Base-by-base conservation (phyloP, 1,140 invertebrate genomes). In the Limonius californicus region DNA sequence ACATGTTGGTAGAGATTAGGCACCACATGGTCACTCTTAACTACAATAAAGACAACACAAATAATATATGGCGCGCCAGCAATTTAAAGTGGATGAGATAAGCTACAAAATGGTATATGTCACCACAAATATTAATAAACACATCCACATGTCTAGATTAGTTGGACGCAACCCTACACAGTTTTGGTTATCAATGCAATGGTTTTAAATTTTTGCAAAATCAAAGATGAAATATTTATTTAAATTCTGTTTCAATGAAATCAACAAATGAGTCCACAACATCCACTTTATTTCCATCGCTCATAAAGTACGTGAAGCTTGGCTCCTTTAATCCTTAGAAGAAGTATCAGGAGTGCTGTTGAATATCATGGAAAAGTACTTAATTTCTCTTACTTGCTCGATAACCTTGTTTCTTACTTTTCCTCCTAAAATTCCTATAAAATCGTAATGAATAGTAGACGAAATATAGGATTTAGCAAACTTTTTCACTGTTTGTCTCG, bases 361-460 rank as follows among this genome's bases (percentile, higher is more conserved):
- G 30, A 54, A 64, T 54, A 61, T 68, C 19, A 70, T 68, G 18
- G 54, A 64, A 63, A 62, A 70, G 60, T 69, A 70, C 56, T 69
- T 69, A 32, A 64, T 61, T 39, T 65, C 35, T 64, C 68, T 58
- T 47, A 72, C 60, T 59, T 69, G 60, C 32, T 59, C 43, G 6
- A 68, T 60, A 62, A 69, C 62, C 42, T 56, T 32, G 43, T 60
- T 19, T 57, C 60, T 61, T 21, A 72, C 61, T 45, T 64, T 18
- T 21, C 62, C 32, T 54, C 55, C 56, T 42, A 70, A 62, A 62
- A 70, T 30, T 54, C 47, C 60, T 45, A 70, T 68, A 58, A 72
- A 69, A 56, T 70, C 68, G 56, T 72, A 69, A 42, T 71, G 66
- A 39, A 68, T 72, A 54, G 64, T 45, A 57, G 60, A 57, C 23